phyloP scores from a whole-genome alignment of 2,113 vertebrate genomes.

The rat (Rattus norvegicus) region DNA sequence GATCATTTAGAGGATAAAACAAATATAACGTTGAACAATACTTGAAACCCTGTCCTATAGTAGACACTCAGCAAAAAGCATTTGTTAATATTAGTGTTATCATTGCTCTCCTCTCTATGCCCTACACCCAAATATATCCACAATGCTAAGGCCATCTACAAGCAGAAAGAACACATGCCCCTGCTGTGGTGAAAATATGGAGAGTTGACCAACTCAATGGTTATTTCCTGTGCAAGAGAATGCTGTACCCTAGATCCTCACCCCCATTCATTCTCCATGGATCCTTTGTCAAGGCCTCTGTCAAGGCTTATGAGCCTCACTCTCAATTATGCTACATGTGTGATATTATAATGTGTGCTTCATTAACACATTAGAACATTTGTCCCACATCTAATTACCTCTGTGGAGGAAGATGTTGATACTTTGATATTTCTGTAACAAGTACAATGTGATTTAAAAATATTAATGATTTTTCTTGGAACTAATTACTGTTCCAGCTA shows the following conservation, averaged over 20 bases:
- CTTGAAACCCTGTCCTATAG: background rate
- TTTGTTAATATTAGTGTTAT: background rate
- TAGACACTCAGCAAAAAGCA: background rate
- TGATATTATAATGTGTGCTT: background rate
- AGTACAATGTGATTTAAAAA: background rate
- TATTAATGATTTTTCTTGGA: background rate
- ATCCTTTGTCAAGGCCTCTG: background rate
- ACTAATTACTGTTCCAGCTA: background rate
- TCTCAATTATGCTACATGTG: background rate
- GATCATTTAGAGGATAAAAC: background rate
- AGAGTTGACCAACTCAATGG: background rate
- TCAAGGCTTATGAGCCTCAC: background rate
- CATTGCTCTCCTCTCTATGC: background rate
- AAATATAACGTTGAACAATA: background rate
- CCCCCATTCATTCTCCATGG: background rate
- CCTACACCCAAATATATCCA: background rate
- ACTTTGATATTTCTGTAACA: background rate
- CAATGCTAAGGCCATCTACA: background rate
- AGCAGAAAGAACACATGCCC: background rate
- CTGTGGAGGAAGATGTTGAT: background rate
- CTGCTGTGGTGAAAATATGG: background rate
- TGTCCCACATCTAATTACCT: background rate
- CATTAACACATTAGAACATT: background rate
- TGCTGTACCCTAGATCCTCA: background rate
- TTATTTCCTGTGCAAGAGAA: background rate